These are phyloP conservation scores for Heliconius cydno DNA, from an alignment of 2,888 invertebrate species.

Conservation along the genomic window DNA sequence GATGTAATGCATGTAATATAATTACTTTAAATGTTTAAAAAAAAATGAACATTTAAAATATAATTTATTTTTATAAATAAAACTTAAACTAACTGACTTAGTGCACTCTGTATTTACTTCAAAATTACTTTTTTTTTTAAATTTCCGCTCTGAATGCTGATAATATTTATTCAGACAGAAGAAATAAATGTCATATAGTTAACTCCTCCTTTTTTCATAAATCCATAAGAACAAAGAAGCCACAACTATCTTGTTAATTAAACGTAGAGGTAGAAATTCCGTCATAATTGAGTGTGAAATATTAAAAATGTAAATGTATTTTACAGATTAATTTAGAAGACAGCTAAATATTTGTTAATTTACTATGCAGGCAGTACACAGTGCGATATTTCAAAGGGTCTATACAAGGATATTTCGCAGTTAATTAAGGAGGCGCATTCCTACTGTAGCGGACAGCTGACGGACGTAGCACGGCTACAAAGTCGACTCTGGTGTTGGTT, in stretches of 20 bases:
- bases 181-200: background rate
- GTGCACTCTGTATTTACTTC: too few species aligned
- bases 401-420: slow-evolving; percentile 36
- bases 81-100: background rate
- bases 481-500: slow-evolving; percentile 17
- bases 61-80: background rate
- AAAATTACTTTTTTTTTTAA: too few species aligned
- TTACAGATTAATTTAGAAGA: background rate
- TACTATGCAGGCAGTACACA: slow-evolving; percentile 11
- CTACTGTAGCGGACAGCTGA: slow-evolving; percentile 37
- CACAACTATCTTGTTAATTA: too few species aligned
- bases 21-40: background rate
- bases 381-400: slow-evolving; percentile 32
- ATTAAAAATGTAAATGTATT: background rate
- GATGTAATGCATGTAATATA: background rate
- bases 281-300: background rate
- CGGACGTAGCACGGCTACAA: slow-evolving; percentile 25
- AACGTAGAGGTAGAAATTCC: too few species aligned
- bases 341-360: slow-evolving; percentile 11
- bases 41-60: background rate
- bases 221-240: too few species aligned
- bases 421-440: slow-evolving; percentile 39
- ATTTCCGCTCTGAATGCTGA: background rate
- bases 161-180: background rate
- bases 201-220: background rate